phyloP scores from a whole-genome alignment of 2,113 vertebrate species.

The Pholis gunnellus region DNA sequence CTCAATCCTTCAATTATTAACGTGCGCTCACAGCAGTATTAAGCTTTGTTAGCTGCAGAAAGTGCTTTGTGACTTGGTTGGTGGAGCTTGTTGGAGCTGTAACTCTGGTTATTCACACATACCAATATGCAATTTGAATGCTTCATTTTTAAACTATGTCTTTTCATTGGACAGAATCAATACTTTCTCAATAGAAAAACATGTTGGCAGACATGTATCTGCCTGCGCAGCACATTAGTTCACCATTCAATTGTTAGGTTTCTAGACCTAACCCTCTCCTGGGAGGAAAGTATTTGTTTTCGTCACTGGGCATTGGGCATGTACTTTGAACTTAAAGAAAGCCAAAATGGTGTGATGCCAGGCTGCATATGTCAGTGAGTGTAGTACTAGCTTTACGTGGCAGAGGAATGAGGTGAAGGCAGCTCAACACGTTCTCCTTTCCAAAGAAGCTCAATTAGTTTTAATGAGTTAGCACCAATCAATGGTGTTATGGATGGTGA shows the following conservation, averaged over 20 bases:
- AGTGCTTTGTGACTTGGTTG: too few species aligned
- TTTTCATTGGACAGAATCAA: neutral
- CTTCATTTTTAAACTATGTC: neutral
- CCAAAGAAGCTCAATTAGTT: constrained; percentile 54
- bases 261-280: neutral
- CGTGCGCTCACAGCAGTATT: too few species aligned
- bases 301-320: neutral
- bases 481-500: constrained; percentile 32
- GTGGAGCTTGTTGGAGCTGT: neutral
- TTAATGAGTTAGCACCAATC: constrained; percentile 62
- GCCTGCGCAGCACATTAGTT: neutral
- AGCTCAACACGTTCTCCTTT: constrained; percentile 7
- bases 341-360: neutral
- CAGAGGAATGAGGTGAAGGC: constrained; percentile 19
- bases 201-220: neutral
- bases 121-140: neutral
- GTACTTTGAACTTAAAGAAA: neutral
- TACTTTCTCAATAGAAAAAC: neutral
- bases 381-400: neutral
- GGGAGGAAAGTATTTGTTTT: neutral
- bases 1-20: too few species aligned
- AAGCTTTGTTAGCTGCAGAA: too few species aligned
- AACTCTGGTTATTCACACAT: neutral
- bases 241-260: neutral
- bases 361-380: constrained; percentile 4